Conservation (phyloP, 2,113 vertebrate species). For the Oncorhynchus gorbuscha region DNA sequence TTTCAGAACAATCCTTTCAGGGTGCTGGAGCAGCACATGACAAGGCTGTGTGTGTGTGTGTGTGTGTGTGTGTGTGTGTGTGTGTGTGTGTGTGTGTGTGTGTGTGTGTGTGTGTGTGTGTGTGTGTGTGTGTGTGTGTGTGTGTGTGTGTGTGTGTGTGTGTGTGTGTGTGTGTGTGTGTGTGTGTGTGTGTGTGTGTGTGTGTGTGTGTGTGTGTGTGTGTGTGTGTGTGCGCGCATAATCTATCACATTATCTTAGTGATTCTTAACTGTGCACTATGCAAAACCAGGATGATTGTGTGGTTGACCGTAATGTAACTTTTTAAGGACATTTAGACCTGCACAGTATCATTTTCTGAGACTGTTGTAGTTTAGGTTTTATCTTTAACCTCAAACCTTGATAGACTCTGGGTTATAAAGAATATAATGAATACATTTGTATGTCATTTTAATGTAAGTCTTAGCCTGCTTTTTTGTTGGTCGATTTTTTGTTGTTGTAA, state of each 20-base stretch:
- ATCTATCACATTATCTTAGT: constrained; percentile 23
- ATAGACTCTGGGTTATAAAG: neutral
- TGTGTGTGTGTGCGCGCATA: neutral
- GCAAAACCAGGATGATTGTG: neutral
- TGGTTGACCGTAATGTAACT: neutral
- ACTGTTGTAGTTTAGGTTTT: constrained; percentile 1
- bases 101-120: neutral
- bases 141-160: constrained; percentile 12
- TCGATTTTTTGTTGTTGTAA: neutral
- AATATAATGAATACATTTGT: no score
- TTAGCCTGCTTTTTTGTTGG: neutral
- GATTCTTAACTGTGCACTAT: no score
- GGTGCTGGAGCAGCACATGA: constrained; percentile 12
- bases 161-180: constrained; percentile 1
- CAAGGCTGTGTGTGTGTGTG: constrained; percentile 4
- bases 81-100: constrained; percentile 12
- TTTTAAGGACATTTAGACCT: constrained; percentile 21
- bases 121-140: constrained; percentile 5
- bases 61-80: neutral
- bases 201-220: no score
- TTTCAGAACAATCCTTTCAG: constrained; percentile 13
- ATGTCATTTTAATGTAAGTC: no score
- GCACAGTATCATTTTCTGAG: constrained; percentile 52
- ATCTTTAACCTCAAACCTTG: neutral
- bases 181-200: no score